Base-by-base conservation (phyloP, 2,888 invertebrate genomes). In the Volucella zonaria region DNA sequence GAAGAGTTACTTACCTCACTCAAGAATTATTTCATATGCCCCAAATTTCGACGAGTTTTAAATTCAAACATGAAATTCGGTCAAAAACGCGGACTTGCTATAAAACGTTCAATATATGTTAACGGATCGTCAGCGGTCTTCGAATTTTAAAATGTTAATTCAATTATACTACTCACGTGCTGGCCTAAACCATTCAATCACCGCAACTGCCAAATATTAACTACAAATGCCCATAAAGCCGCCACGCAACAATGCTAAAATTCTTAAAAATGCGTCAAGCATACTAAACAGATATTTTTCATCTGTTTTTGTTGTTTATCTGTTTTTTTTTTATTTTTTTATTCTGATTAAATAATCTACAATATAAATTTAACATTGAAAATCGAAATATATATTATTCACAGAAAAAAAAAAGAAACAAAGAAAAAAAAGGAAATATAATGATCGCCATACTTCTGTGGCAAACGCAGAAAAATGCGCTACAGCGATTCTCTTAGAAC, bases 331-430 rank as follows among this genome's bases (percentile, higher is more conserved):
- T 68, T 68, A 77, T 56, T 11, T 38, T 3, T 70, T 68, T 68
- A 77, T 77, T 70, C 61, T 62, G 40, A 58, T 56, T 70, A 43
- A 71, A 62, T 78, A 71, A 71, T 64, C 78, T 71, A 78, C 64
- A 56, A n/a, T n/a, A n/a, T n/a, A n/a, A 31, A 70, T 78, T 78
- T 64, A 78, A 70, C 70, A 78, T 70, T 70, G 78, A 78, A 78
- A 78, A 70, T 78, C 52, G 67, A 68, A 68, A 47, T 71, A 47
- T 75, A 15, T 70, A 12, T 23, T 77, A 49, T 77, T 49, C 42
- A 42, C 42, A 31, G 31, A 56, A 54, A 56, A 61, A 61, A 14
- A 45, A 59, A 51, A 59, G 15, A 51, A 64, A 23, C 23, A 23
- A 23, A 23, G 2, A 23, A 4, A 23, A 23, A 23, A 23, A 23